Evolutionary conservation across 2,888 invertebrate genomes (phyloP), one percentile per base, ranked within the genome.

Genomic region (Beris morrisii): DNA sequence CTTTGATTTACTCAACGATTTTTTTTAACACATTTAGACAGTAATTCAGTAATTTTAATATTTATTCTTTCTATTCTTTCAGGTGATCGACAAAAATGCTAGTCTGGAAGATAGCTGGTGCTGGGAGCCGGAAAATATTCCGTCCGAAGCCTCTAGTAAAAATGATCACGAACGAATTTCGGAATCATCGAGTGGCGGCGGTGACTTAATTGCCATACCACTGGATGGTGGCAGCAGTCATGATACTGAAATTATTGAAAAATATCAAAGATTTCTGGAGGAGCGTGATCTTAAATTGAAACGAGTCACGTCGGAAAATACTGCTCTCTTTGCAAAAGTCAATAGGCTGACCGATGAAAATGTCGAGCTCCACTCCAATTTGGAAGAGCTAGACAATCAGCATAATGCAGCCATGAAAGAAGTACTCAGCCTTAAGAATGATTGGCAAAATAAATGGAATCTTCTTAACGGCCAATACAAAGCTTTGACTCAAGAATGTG

Each of bases 361-460:
- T 56, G 79, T 74, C 28, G 82, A 84, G 67, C 77, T 83, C 68
- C 84, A 84, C 71, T 77, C 75, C 66, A 83, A 83, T 69, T 76
- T 92, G 64, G 90, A 90, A 72, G 90, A 90, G 74, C 78, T 92
- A 71, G 92, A 92, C 74, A 83, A 78, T 55, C 90, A 91, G 77
- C 89, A 92, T 75, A 86, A 88, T 73, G 80, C 84, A 72, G 91
- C 89, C 0, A 86, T 89, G 79, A 86, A 85, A 70, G 83, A 83
- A 73, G 77, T 87, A 15, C 73, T 86, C 0, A 74, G 82, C 4
- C 73, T 85, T 46, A 87, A 86, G 72, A 82, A 79, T 53, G 84
- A 85, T 56, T 73, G 86, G 54, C 84, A 85, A 68, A 78, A 78
- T 11, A 86, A 85, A 72, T 83, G 84, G 57, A 82, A 82, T 70